These are phyloP conservation scores for Dermatemys mawii DNA, from an alignment of 2,113 vertebrate species.

Conservation along the genomic window DNA sequence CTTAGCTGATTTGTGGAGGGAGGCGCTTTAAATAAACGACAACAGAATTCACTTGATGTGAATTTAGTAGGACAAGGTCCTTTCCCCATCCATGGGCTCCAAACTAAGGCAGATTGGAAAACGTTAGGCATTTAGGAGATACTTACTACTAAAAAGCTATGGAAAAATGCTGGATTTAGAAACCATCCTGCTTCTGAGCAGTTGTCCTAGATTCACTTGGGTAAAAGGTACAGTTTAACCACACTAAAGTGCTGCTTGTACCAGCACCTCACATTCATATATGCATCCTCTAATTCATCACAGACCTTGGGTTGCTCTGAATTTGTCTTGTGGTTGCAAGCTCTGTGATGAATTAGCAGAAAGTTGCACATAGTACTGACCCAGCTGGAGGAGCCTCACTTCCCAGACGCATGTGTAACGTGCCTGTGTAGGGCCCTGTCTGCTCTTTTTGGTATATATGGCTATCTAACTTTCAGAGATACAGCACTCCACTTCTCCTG, in stretches of 20 bases:
- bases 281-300: not conserved
- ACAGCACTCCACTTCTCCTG: not conserved
- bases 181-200: not conserved
- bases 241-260: not conserved
- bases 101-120: not conserved
- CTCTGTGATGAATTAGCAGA: not conserved
- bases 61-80: not conserved
- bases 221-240: not conserved
- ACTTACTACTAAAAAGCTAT: not conserved
- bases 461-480: not conserved
- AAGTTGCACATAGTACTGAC: not conserved
- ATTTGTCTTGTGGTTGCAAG: not conserved
- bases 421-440: not conserved
- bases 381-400: not conserved
- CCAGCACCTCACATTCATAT: not conserved
- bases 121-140: not conserved
- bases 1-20: not conserved
- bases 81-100: not conserved
- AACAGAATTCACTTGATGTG: not conserved
- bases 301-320: not conserved
- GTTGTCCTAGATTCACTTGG: not conserved
- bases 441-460: accelerated
- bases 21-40: not conserved
- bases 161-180: not conserved
- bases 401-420: not conserved